phyloP scores from a whole-genome alignment of 2,888 invertebrate species.

The Herminia tarsipennalis region DNA sequence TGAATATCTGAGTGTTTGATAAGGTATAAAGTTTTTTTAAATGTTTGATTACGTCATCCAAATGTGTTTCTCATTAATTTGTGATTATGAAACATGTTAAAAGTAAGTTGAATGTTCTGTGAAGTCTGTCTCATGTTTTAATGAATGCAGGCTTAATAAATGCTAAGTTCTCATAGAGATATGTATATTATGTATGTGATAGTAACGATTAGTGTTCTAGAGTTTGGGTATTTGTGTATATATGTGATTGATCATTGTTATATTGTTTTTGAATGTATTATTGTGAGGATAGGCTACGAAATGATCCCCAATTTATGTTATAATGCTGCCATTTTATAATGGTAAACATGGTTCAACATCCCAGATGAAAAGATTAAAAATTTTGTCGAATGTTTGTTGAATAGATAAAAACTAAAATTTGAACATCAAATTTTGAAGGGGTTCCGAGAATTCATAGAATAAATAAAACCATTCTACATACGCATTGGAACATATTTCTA shows the following conservation, averaged over 20 bases:
- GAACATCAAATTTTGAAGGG: no score
- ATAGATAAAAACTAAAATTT: no score
- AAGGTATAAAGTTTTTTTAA: no score
- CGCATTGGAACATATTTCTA: no score
- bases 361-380: no score
- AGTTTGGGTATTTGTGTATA: conserved; percentile 50
- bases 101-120: conserved; percentile 14
- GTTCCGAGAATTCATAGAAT: no score
- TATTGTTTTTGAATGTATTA: conserved; percentile 31
- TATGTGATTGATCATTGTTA: conserved; percentile 40
- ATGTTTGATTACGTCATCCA: no score
- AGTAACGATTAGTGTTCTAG: conserved; percentile 53
- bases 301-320: conserved; percentile 13
- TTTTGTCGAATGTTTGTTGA: no score
- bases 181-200: conserved; percentile 56
- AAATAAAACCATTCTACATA: no score
- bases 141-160: conserved; percentile 43
- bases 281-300: conserved; percentile 15
- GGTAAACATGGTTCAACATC: not conserved
- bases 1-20: no score
- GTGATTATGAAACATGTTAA: conserved; percentile 4
- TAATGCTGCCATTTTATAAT: not conserved
- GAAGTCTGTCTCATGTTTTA: conserved; percentile 26
- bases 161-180: conserved; percentile 53
- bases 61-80: no score